These are phyloP conservation scores for Eufriesea mexicana DNA, from an alignment of 1,140 invertebrate species.

Conservation along the genomic window DNA sequence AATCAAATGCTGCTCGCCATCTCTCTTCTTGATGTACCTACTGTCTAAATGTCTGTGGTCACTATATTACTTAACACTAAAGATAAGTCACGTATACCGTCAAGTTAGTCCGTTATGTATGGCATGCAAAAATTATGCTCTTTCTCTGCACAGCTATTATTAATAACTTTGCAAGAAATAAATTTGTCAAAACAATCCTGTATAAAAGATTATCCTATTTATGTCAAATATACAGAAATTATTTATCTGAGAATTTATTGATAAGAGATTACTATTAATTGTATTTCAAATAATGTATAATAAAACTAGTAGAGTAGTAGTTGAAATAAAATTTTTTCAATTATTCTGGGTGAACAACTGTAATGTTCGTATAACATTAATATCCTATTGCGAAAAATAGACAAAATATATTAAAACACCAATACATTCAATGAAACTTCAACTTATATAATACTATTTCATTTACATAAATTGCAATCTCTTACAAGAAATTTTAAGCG, in stretches of 20 bases:
- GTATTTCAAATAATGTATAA: background rate
- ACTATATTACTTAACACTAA: constrained; percentile 76
- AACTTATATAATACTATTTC: constrained; percentile 18
- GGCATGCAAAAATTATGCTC: constrained; percentile 65
- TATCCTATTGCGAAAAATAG: constrained; percentile 13
- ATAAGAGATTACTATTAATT: constrained; percentile 52
- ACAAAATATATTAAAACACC: constrained; percentile 13
- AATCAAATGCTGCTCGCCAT: constrained; percentile 84
- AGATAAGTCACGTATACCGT: constrained; percentile 76
- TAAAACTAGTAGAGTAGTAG: background rate
- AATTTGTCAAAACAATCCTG: constrained; percentile 33
- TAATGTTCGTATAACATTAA: constrained; percentile 6
- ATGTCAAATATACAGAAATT: background rate
- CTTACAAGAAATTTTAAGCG: constrained; percentile 53
- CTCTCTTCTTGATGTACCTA: constrained; percentile 85
- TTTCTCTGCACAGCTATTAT: background rate
- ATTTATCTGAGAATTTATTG: constrained; percentile 22
- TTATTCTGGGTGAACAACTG: background rate
- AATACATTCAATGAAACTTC: constrained; percentile 7
- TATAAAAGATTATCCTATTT: constrained; percentile 28
- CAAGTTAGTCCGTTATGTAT: constrained; percentile 71
- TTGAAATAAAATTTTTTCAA: background rate
- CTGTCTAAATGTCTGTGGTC: constrained; percentile 84
- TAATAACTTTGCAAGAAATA: constrained; percentile 27
- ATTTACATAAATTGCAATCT: constrained; percentile 34